Percentiles rank a stretch among this genome's conserved stretches.
Conservation (phyloP, 2,113 vertebrate species). For the Periophthalmus modestus region DNA sequence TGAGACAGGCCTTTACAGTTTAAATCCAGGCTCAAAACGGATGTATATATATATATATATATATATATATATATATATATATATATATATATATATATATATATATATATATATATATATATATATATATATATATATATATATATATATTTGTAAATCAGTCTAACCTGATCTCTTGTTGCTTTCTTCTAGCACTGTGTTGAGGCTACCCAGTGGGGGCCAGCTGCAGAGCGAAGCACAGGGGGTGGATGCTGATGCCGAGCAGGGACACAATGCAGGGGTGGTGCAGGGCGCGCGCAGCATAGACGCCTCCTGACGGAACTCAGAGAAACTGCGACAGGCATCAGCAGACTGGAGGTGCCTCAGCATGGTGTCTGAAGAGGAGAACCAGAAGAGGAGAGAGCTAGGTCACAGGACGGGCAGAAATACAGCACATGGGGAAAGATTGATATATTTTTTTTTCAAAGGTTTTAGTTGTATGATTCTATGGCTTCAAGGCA, state of each 20-base stretch:
- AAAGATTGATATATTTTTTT: too few relatives aligned
- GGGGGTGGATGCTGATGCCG: slow-evolving; percentile 94
- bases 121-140: too few relatives aligned
- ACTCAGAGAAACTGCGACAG: slow-evolving; percentile 92
- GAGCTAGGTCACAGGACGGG: background rate
- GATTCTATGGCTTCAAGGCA: too few relatives aligned
- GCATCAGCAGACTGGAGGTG: slow-evolving; percentile 87
- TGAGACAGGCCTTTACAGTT: too few relatives aligned
- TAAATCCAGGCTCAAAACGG: too few relatives aligned
- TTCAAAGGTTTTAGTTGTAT: background rate
- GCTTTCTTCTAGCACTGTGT: slow-evolving; percentile 85
- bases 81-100: too few relatives aligned
- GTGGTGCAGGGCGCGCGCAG: slow-evolving; percentile 90
- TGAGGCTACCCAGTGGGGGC: slow-evolving; percentile 94
- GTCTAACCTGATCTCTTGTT: slow-evolving; percentile 57
- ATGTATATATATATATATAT: too few relatives aligned
- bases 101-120: too few relatives aligned
- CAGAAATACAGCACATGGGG: too few relatives aligned
- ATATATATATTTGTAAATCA: too few relatives aligned
- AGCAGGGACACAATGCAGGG: slow-evolving; percentile 93
- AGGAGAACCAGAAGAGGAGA: background rate
- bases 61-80: too few relatives aligned
- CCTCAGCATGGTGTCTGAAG: slow-evolving; percentile 93
- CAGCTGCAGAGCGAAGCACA: slow-evolving; percentile 92
- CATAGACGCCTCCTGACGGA: slow-evolving; percentile 96